Evolutionary conservation across 2,888 invertebrate species (phyloP).

Genomic region (Aspidapion aeneum): DNA sequence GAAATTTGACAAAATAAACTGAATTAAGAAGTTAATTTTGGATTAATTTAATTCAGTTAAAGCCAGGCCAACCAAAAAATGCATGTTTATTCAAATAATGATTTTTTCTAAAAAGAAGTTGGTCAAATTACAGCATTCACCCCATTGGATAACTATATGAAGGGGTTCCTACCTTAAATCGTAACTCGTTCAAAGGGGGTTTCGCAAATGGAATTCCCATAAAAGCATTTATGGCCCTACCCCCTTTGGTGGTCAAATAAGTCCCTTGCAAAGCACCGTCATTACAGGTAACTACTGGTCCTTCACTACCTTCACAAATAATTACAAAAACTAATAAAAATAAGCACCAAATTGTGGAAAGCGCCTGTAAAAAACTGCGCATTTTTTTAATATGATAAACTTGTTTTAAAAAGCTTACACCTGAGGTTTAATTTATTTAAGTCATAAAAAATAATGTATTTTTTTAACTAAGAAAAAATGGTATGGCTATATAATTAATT

Average conservation of each 20-base stretch:
- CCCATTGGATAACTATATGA: too few relatives aligned
- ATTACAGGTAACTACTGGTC: constrained; percentile 37
- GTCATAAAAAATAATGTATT: not conserved
- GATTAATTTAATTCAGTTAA: too few relatives aligned
- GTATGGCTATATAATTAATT: not conserved
- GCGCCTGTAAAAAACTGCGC: not conserved
- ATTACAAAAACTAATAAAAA: constrained; percentile 4
- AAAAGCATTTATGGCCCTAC: constrained; percentile 48
- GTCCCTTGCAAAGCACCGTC: constrained; percentile 47
- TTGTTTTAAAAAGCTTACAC: too few relatives aligned
- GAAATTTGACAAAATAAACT: too few relatives aligned
- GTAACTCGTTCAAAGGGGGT: constrained; percentile 42
- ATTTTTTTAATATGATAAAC: too few relatives aligned
- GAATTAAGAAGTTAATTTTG: too few relatives aligned
- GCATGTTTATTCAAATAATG: too few relatives aligned
- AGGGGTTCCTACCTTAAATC: constrained; percentile 46
- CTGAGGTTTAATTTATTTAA: too few relatives aligned
- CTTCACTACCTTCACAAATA: not conserved
- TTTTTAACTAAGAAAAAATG: not conserved
- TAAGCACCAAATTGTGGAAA: not conserved
- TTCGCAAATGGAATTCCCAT: constrained; percentile 47
- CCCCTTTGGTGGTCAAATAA: constrained; percentile 42
- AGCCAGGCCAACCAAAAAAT: too few relatives aligned
- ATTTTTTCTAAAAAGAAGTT: too few relatives aligned
- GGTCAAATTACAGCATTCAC: too few relatives aligned